These are phyloP conservation scores for Cephonodes hylas DNA, from an alignment of 2,888 invertebrate genomes.

Conservation along the genomic window DNA sequence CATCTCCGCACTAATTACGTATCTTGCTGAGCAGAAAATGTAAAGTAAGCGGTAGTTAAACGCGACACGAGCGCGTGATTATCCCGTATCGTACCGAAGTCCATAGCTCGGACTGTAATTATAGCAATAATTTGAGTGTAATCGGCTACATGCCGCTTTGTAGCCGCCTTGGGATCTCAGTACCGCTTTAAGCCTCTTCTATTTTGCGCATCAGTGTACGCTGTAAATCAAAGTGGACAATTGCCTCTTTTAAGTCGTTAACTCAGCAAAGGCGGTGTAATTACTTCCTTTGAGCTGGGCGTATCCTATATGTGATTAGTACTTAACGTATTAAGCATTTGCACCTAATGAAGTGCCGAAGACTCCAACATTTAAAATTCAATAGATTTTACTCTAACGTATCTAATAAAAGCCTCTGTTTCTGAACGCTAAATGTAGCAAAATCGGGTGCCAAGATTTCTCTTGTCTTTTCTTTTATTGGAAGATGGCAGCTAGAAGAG, in stretches of 20 bases:
- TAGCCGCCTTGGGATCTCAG: slow-evolving; percentile 72
- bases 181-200: slow-evolving; percentile 71
- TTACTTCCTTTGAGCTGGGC: slow-evolving; percentile 21
- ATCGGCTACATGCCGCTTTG: slow-evolving; percentile 72
- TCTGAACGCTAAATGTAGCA: neutral
- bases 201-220: slow-evolving; percentile 73
- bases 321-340: neutral
- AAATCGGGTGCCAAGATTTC: neutral
- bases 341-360: neutral
- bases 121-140: slow-evolving; percentile 78
- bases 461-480: neutral
- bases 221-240: slow-evolving; percentile 70
- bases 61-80: slow-evolving; percentile 57
- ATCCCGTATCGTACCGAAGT: slow-evolving; percentile 53
- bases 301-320: neutral
- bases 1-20: neutral
- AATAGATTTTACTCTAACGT: neutral
- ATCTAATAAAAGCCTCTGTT: neutral
- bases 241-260: slow-evolving; percentile 55
- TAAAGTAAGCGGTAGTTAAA: slow-evolving; percentile 49
- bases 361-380: neutral
- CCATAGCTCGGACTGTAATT: slow-evolving; percentile 61
- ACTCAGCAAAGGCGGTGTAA: slow-evolving; percentile 46
- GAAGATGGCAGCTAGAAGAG: neutral
- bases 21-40: neutral